Conservation (phyloP, 2,888 invertebrate species). For the Heliconius erato region DNA sequence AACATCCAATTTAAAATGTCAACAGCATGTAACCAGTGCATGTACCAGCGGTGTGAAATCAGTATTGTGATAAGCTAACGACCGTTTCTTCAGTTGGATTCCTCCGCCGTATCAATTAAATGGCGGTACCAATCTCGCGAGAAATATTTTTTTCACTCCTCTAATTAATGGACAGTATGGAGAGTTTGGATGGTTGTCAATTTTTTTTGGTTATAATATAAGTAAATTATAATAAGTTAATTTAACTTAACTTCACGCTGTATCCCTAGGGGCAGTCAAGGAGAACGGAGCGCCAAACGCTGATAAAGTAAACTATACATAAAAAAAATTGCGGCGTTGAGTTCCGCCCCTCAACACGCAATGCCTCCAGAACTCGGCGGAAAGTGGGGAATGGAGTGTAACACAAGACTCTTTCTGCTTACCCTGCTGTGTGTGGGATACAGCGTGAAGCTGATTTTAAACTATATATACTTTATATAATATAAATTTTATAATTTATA, state of each 20-base stretch:
- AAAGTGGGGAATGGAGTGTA: no score
- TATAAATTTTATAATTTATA: neutral
- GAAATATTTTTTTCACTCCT: constrained; percentile 58
- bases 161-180: constrained; percentile 59
- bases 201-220: constrained; percentile 16
- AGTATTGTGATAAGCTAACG: constrained; percentile 81
- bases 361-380: no score
- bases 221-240: no score
- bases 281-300: no score
- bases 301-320: no score
- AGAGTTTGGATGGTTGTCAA: constrained; percentile 48
- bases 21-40: constrained; percentile 59
- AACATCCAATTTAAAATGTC: constrained; percentile 35
- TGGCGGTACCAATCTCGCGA: constrained; percentile 72
- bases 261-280: no score
- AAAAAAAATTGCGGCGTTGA: no score
- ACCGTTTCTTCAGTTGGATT: constrained; percentile 74
- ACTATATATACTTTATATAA: neutral
- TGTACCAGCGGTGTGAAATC: constrained; percentile 74
- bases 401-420: no score
- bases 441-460: no score
- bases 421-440: no score
- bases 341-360: no score
- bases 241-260: no score
- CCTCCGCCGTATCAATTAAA: constrained; percentile 80